phyloP scores from a whole-genome alignment of 2,113 vertebrate genomes.

The Piprites chloris region DNA sequence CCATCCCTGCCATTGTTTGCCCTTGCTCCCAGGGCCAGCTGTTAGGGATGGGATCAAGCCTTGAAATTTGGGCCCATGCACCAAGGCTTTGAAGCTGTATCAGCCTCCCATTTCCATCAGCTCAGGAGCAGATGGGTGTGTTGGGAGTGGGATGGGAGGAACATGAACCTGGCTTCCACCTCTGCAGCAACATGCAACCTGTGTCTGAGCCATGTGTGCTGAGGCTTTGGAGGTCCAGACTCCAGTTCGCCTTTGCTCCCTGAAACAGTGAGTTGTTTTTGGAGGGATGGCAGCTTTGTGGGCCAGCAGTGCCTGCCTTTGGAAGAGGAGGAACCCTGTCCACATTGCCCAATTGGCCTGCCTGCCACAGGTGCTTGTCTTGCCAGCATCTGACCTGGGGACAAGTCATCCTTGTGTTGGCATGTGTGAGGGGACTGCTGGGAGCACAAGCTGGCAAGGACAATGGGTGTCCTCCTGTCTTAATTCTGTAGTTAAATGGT shows the following conservation, averaged over 20 bases:
- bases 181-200: background rate
- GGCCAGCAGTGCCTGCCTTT: background rate
- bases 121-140: rapidly evolving
- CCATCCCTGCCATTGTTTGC: background rate
- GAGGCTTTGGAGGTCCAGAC: background rate
- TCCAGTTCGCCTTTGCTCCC: background rate
- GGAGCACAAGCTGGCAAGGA: background rate
- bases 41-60: background rate
- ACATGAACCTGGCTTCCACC: background rate
- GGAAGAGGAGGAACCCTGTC: background rate
- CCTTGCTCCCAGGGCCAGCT: background rate
- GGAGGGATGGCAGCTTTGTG: background rate
- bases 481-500: background rate
- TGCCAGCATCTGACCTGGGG: background rate
- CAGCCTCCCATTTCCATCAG: background rate
- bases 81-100: background rate
- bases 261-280: background rate
- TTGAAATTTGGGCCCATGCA: background rate
- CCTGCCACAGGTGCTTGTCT: background rate
- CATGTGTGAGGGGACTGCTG: background rate
- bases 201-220: background rate
- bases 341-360: background rate
- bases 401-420: background rate
- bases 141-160: background rate
- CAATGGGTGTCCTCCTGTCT: background rate